Evolutionary conservation across 2,113 vertebrate genomes (phyloP).

Genomic region (Argyrosomus japonicus): DNA sequence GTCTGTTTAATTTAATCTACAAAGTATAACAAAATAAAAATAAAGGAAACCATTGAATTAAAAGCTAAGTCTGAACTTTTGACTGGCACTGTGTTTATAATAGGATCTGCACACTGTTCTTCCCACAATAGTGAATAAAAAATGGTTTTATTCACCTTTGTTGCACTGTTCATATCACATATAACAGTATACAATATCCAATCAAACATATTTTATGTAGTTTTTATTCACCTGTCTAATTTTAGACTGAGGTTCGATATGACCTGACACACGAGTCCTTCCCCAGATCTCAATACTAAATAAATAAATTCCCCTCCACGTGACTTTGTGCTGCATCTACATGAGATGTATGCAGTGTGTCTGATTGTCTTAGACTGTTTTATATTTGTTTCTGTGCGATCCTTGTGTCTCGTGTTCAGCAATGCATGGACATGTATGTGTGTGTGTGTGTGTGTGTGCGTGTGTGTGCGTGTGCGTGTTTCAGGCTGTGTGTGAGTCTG

Average conservation of each 20-base stretch:
- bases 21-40: no score
- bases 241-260: not conserved
- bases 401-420: slow-evolving; percentile 61
- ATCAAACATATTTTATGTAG: no score
- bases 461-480: slow-evolving; percentile 59
- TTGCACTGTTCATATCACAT: no score
- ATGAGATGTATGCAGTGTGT: not conserved
- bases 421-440: slow-evolving; percentile 47
- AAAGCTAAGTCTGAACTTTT: no score
- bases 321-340: slow-evolving; percentile 4
- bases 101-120: no score
- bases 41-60: no score
- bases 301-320: not conserved
- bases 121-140: no score
- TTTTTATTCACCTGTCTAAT: not conserved
- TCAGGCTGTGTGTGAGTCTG: slow-evolving; percentile 63
- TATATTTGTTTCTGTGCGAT: slow-evolving; percentile 26
- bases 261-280: not conserved
- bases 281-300: not conserved
- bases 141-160: no score
- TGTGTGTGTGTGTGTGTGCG: slow-evolving; percentile 55
- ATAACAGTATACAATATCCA: not conserved
- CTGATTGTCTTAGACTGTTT: not conserved
- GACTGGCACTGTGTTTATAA: no score
- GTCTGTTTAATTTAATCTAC: no score